Conservation (phyloP, 2,113 vertebrate species). For the Eira barbara region DNA sequence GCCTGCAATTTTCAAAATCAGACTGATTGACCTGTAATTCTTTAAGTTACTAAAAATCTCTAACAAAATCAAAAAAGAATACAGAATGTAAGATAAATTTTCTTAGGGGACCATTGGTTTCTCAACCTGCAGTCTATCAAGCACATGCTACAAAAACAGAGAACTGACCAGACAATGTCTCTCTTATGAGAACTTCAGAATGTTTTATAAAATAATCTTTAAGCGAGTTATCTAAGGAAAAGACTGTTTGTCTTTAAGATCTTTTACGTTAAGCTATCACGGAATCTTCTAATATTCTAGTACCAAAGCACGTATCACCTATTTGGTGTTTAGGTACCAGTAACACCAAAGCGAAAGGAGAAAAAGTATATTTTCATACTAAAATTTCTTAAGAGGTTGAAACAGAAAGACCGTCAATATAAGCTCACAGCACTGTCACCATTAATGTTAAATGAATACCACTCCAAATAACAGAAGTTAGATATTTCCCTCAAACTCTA, state of each 20-base stretch:
- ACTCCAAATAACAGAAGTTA: background rate
- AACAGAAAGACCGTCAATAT: background rate
- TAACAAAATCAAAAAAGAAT: background rate
- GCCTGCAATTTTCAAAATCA: background rate
- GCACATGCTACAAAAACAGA: background rate
- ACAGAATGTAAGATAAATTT: background rate
- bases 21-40: background rate
- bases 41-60: background rate
- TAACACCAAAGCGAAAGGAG: background rate
- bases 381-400: background rate
- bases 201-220: background rate
- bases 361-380: background rate
- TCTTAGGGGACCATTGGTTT: background rate
- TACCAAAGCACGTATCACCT: background rate
- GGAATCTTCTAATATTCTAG: background rate
- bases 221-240: background rate
- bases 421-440: background rate
- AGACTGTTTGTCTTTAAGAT: background rate
- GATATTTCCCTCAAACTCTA: background rate
- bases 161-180: background rate
- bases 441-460: background rate
- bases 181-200: background rate
- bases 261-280: background rate
- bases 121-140: background rate
- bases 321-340: background rate